Conservation (phyloP, 1,140 invertebrate genomes). For the Brachionus paranguensis region DNA sequence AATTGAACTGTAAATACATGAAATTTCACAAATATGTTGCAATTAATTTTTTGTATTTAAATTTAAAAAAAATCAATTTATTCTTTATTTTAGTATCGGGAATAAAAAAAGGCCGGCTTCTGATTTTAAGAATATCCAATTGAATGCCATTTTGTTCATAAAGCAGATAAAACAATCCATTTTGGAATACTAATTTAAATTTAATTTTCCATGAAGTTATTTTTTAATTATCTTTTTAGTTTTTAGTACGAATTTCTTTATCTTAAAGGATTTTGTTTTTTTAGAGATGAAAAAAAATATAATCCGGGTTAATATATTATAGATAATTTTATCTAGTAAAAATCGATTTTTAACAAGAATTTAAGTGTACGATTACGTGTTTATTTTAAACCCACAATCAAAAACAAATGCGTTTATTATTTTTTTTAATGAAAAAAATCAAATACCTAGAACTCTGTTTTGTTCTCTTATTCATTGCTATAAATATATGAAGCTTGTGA, state of each 20-base stretch:
- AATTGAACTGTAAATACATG: no score
- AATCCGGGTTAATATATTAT: neutral
- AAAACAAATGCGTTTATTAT: neutral
- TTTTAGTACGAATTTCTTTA: neutral
- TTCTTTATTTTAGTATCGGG: no score
- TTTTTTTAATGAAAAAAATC: neutral
- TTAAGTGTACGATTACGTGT: neutral
- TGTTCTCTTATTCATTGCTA: neutral
- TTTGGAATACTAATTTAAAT: no score
- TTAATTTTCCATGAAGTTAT: neutral
- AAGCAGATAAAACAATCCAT: neutral
- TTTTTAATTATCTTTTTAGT: neutral
- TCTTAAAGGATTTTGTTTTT: neutral
- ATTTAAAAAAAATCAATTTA: no score
- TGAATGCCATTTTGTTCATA: neutral
- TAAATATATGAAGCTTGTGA: neutral
- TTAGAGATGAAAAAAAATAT: neutral
- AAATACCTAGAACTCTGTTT: neutral
- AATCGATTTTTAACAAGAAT: neutral
- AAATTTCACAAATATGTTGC: no score
- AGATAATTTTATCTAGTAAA: neutral
- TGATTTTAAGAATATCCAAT: no score
- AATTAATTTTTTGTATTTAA: no score
- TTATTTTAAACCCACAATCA: neutral
- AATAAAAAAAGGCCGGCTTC: no score